Conservation (phyloP, 2,888 invertebrate genomes). For the Calameuta idolon region DNA sequence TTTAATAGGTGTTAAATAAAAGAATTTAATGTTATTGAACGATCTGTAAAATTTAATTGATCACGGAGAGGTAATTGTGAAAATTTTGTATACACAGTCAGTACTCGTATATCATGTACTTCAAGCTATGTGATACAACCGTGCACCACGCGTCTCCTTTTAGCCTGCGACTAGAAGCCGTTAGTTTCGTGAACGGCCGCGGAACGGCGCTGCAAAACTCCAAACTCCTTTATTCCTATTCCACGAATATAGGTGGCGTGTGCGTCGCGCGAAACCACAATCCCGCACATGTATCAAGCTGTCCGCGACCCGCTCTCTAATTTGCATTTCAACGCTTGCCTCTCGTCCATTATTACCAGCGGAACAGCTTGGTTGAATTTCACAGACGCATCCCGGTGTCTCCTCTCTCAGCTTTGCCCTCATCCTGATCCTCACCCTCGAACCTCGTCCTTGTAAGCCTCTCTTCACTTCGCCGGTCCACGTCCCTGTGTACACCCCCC, state of each 20-base stretch:
- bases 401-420: conserved; percentile 6
- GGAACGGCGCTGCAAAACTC: conserved; percentile 42
- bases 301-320: conserved; percentile 64
- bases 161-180: neutral
- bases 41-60: neutral
- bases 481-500: neutral
- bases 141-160: neutral
- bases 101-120: neutral
- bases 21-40: neutral
- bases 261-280: conserved; percentile 61
- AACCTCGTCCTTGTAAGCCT: neutral
- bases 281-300: conserved; percentile 65
- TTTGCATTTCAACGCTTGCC: conserved; percentile 65
- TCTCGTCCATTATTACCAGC: conserved; percentile 64
- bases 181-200: conserved; percentile 1
- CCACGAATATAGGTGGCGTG: conserved; percentile 55
- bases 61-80: neutral
- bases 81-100: neutral
- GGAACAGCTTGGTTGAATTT: conserved; percentile 65
- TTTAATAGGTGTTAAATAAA: neutral
- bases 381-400: conserved; percentile 39
- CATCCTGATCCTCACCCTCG: neutral
- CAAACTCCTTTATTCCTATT: conserved; percentile 60
- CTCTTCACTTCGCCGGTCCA: conserved; percentile 13
- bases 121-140: neutral